These are phyloP conservation scores for Plutella xylostella DNA, from an alignment of 2,888 invertebrate genomes.

Conservation along the genomic window DNA sequence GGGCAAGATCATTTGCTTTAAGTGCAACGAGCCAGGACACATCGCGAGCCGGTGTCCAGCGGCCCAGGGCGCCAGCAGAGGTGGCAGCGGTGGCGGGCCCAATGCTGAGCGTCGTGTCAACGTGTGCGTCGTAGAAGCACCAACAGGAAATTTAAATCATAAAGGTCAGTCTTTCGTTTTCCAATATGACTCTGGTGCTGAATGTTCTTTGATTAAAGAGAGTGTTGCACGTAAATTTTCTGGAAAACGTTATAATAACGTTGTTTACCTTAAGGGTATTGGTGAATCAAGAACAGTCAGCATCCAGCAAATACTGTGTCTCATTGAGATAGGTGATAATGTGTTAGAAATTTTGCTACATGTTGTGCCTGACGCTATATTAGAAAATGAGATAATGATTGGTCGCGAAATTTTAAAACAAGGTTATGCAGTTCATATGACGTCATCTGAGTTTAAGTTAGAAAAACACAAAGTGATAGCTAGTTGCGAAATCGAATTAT, in stretches of 20 bases:
- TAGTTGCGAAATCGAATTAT: background rate
- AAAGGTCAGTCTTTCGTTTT: conserved; percentile 20
- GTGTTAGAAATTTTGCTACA: background rate
- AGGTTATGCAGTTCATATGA: conserved; percentile 2
- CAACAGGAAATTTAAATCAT: too few species aligned
- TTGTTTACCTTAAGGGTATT: conserved; percentile 13
- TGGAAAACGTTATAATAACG: conserved; percentile 10
- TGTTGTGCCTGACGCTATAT: background rate
- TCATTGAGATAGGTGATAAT: background rate
- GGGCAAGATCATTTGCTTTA: too few species aligned
- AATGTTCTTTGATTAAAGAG: conserved; percentile 19
- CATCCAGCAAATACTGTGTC: background rate
- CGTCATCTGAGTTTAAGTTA: background rate
- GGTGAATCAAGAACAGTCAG: conserved; percentile 7
- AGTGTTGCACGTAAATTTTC: conserved; percentile 10
- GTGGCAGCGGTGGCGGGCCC: too few species aligned
- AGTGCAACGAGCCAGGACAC: too few species aligned
- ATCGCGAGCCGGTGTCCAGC: too few species aligned
- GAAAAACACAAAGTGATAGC: background rate
- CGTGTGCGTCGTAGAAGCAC: too few species aligned
- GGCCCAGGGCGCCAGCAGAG: too few species aligned
- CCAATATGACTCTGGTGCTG: conserved; percentile 20
- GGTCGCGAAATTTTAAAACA: conserved; percentile 7
- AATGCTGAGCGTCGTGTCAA: too few species aligned
- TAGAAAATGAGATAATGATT: background rate